Base-by-base conservation (phyloP, 2,797 vertebrate genomes). In the Pseudochirops corinnae region DNA sequence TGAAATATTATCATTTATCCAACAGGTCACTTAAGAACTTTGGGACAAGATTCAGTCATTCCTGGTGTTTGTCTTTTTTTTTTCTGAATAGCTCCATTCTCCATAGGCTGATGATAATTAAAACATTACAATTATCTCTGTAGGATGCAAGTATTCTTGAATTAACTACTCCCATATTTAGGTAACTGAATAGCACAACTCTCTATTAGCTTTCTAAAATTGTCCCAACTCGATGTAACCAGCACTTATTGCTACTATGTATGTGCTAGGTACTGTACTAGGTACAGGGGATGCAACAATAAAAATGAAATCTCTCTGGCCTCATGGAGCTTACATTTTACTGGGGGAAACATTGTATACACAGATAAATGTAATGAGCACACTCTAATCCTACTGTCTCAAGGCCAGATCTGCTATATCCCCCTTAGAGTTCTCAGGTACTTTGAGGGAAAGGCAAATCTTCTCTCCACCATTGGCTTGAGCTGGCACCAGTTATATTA, bases 1-100 rank as follows among this genome's bases (percentile, higher is more conserved):
- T n/a, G 56, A 96, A 96, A 96, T 94, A 90, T 92, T 93, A 96
- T 93, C 94, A 91, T 62, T 95, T 2, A 0, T 94, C 90, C 3
- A 1, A 95, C 91, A 92, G 91, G 74, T 96, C 91, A 67, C 91
- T 94, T 95, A 91, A 91, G 94, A 95, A 96, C 97, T 96, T 97
- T 93, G 95, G 93, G 93, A 90, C 92, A 56, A 96, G 95, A 57
- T 1, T 67, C 39, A 92, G 56, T 95, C 92, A 53, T 39, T 56
- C 2, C n/a, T 74, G 39, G 55, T 55, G 0, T 55, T 55, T 55
- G 55, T 14, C 14, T 55, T 55, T 13, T n/a, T 33, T 56, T 9
- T n/a, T 24, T 6, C n/a, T 74, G 1, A 21, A 39, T 39, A 21
- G n/a, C n/a, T 39, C 6, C 67, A 39, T 39, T 74, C 28, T 74